A percentile compares a stretch with the other conserved stretches of the same genome.
Evolutionary conservation across 2,888 invertebrate genomes (phyloP).

Genomic region (Coenonympha glycerion): DNA sequence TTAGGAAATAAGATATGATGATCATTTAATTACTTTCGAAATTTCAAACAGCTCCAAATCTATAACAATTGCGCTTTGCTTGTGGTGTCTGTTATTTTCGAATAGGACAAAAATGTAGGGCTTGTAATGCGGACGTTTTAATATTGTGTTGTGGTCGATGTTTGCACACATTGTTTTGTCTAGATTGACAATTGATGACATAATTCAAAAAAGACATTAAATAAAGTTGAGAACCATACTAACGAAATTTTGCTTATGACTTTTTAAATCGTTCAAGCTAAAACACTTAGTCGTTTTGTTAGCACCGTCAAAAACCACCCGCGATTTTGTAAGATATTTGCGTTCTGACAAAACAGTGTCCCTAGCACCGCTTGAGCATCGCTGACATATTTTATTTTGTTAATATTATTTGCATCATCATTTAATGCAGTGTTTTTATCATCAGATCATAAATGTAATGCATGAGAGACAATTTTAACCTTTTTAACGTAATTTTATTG

Average conservation of each 20-base stretch:
- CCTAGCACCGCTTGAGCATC: constrained; percentile 63
- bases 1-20: too few species aligned
- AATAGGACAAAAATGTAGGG: not conserved
- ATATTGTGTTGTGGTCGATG: constrained; percentile 56
- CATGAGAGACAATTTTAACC: not conserved
- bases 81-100: not conserved
- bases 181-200: constrained; percentile 26
- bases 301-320: not conserved
- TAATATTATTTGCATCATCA: constrained; percentile 60
- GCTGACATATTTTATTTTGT: constrained; percentile 49
- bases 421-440: constrained; percentile 31
- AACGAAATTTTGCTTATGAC: not conserved
- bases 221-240: too few species aligned
- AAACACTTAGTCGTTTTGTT: not conserved
- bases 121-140: constrained; percentile 48
- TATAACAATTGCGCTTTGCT: not conserved
- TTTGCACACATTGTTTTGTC: constrained; percentile 63
- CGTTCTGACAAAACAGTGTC: constrained; percentile 49
- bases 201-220: not conserved
- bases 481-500: not conserved
- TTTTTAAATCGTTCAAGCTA: not conserved
- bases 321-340: not conserved
- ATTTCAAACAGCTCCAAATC: not conserved
- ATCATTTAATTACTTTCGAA: too few species aligned
- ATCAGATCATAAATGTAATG: constrained; percentile 13